Evolutionary conservation across 2,888 invertebrate genomes (phyloP).

Genomic region (Nebria salina): DNA sequence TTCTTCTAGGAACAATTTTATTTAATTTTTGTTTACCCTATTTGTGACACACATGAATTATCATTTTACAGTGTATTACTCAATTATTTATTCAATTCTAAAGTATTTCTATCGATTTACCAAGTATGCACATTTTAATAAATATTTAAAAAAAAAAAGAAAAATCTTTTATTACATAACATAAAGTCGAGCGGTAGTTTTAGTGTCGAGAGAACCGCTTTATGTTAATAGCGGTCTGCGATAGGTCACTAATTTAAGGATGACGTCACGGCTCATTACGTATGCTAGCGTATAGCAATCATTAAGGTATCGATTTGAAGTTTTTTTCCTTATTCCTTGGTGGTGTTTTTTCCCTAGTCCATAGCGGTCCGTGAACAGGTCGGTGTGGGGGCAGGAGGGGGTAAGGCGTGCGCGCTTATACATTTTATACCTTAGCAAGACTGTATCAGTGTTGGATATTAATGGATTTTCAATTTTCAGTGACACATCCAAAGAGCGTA

Average conservation of each 20-base stretch:
- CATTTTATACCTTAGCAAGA: slow-evolving; percentile 43
- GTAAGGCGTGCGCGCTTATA: slow-evolving; percentile 7
- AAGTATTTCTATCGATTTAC: background rate
- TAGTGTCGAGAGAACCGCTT: slow-evolving; percentile 11
- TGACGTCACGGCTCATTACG: slow-evolving; percentile 62
- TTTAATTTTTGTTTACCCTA: background rate
- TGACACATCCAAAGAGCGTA: slow-evolving; percentile 57
- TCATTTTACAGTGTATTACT: background rate
- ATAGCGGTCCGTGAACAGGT: slow-evolving; percentile 16
- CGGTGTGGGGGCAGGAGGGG: background rate
- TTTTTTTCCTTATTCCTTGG: slow-evolving; percentile 54
- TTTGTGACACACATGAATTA: background rate
- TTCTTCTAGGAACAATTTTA: slow-evolving; percentile 31
- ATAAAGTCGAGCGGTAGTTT: background rate
- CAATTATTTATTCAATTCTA: background rate
- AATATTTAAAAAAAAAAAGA: too few relatives aligned
- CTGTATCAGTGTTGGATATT: slow-evolving; percentile 54
- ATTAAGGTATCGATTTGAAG: slow-evolving; percentile 63
- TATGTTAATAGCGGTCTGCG: slow-evolving; percentile 23
- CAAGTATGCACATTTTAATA: too few relatives aligned
- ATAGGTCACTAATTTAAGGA: slow-evolving; percentile 56
- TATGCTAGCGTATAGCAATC: slow-evolving; percentile 62
- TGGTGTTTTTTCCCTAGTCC: slow-evolving; percentile 15
- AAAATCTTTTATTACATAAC: too few relatives aligned
- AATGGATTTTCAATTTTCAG: slow-evolving; percentile 61